Base-by-base conservation (phyloP, 2,113 vertebrate genomes). In the Chelonoidis abingdonii region DNA sequence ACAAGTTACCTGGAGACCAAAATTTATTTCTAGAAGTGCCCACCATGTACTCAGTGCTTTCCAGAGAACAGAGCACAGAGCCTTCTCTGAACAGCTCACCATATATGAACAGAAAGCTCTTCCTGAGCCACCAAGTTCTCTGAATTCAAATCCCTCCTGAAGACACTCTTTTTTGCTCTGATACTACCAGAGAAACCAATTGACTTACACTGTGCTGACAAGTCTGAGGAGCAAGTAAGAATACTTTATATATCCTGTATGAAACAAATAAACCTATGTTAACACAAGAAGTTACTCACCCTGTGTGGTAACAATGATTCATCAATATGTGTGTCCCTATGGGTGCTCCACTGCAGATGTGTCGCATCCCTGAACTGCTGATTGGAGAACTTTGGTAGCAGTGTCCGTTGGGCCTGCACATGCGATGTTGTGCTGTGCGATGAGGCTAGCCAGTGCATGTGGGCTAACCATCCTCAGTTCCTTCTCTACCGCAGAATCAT, bases 1-100 rank as follows among this genome's bases (percentile, higher is more conserved):
- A 88, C 8, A 59, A 82, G 22, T 47, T 81, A 79, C 12, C 24
- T 72, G 50, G 21, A 79, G 69, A 25, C 53, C 80, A 89, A 53
- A 91, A 93, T 93, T 65, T 80, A 75, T 52, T 92, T 91, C 72
- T 91, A 56, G 35, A 13, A 91, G 78, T 29, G 81, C 85, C 65
- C 78, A 80, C 86, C 86, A 56, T 0, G 0, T 11, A 88, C n/a
- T 57, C 89, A 52, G 88, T 44, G 44, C 53, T 87, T 89, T 89
- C 82, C 29, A 93, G 76, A 3, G 3, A 87, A 57, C 2, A 57
- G 3, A 24, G 82, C 38, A 88, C 88, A 93, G 41, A 17, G 31
- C 59, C n/a, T 80, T 47, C 94, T 35, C 22, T 54, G 50, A 52
- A 89, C 17, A 88, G 78, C 81, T 89, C 38, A 56, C 54, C 86